These are phyloP conservation scores for Podiceps cristatus DNA, from an alignment of 2,113 vertebrate genomes.

Conservation along the genomic window DNA sequence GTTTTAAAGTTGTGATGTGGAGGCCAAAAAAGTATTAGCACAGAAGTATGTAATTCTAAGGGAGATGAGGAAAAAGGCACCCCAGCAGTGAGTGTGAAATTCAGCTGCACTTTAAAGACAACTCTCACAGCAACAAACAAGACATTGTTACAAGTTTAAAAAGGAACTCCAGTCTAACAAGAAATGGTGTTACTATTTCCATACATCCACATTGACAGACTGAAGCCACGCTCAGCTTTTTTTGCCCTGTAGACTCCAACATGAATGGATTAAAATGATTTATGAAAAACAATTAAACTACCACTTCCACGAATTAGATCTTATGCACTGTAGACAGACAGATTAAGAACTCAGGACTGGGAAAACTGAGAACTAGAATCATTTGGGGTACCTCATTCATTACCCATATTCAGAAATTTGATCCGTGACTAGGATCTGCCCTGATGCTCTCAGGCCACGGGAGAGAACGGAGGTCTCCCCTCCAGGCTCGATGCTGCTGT, in stretches of 20 bases:
- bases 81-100: neutral
- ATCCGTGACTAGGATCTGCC: neutral
- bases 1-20: neutral
- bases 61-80: neutral
- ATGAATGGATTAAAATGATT: neutral
- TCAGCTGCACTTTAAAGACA: neutral
- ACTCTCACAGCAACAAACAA: neutral
- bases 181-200: neutral
- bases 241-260: neutral
- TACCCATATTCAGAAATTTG: neutral
- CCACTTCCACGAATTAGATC: neutral
- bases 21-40: neutral
- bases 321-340: neutral
- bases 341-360: neutral
- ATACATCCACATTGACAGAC: neutral
- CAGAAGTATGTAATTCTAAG: neutral
- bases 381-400: neutral
- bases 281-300: neutral
- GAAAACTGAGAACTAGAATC: neutral
- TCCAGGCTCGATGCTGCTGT: neutral
- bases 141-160: neutral
- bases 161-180: neutral
- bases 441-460: neutral
- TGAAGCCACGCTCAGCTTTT: neutral
- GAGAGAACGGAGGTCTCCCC: neutral